Conservation (phyloP, 2,888 invertebrate species). For the Trimorus sp. region DNA sequence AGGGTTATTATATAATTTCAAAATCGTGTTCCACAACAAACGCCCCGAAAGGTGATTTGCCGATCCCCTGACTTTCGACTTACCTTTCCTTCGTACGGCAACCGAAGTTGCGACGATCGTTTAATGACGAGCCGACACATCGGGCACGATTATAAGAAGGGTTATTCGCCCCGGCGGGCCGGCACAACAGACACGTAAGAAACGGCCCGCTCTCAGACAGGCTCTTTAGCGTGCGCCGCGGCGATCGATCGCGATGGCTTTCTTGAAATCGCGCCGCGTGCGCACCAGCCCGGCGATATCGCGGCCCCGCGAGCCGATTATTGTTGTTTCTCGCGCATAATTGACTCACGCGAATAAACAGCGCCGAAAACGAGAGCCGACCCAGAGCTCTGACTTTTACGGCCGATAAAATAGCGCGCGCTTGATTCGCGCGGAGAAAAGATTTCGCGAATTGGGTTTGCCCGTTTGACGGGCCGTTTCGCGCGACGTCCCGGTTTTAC, state of each 20-base stretch:
- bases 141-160: slow-evolving; percentile 35
- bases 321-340: slow-evolving; percentile 51
- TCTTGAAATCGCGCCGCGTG: slow-evolving; percentile 31
- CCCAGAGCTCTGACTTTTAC: too few relatives aligned
- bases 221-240: slow-evolving; percentile 63
- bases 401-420: too few relatives aligned
- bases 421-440: too few relatives aligned
- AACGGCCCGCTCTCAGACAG: slow-evolving; percentile 55
- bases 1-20: too few relatives aligned
- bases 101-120: not conserved
- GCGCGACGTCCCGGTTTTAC: too few relatives aligned
- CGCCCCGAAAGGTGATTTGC: too few relatives aligned
- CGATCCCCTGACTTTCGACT: too few relatives aligned
- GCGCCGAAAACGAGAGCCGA: too few relatives aligned
- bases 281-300: slow-evolving; percentile 51
- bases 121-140: slow-evolving; percentile 46
- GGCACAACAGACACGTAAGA: slow-evolving; percentile 54
- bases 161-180: slow-evolving; percentile 44
- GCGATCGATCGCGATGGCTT: slow-evolving; percentile 60
- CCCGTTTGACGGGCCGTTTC: too few relatives aligned
- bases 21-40: too few relatives aligned
- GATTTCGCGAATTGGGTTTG: too few relatives aligned
- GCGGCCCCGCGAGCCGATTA: slow-evolving; percentile 53
- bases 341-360: slow-evolving; percentile 57
- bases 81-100: too few relatives aligned